Percentiles rank a stretch among this genome's conserved stretches.
Evolutionary conservation across 2,797 vertebrate species (phyloP).

Genomic region (Cyclura pinguis): DNA sequence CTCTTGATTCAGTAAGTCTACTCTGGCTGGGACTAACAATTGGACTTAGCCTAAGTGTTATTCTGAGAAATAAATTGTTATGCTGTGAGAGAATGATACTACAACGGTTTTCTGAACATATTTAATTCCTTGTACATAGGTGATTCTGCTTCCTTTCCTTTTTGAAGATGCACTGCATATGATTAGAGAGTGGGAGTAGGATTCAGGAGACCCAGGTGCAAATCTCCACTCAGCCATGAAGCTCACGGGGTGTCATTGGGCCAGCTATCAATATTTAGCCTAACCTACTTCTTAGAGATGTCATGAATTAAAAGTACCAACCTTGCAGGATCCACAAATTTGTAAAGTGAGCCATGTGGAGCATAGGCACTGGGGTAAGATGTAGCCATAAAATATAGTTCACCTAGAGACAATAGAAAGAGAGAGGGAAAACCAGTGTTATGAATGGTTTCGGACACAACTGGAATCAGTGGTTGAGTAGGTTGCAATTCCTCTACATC

Average conservation of each 20-base stretch:
- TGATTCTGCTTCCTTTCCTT: neutral
- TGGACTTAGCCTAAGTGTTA: too few relatives aligned
- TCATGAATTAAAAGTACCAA: conserved; percentile 66
- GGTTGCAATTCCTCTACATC: neutral
- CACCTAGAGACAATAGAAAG: conserved; percentile 75
- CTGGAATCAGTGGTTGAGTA: neutral
- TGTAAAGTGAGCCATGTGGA: conserved; percentile 84
- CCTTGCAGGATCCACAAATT: conserved; percentile 89
- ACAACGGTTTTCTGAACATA: neutral
- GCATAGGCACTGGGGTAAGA: conserved; percentile 84
- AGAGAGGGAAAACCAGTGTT: neutral
- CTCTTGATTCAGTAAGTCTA: neutral
- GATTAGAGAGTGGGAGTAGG: neutral
- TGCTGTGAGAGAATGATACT: neutral
- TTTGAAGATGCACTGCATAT: neutral
- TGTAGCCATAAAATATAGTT: conserved; percentile 89
- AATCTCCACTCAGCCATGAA: neutral
- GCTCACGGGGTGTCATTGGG: neutral
- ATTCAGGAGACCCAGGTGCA: neutral
- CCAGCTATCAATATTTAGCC: neutral
- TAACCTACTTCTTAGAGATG: neutral
- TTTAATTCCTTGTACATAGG: neutral
- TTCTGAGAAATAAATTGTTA: neutral
- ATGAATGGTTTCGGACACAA: conserved; percentile 7
- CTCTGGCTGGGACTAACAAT: neutral